These are phyloP conservation scores for Melanostoma scalare DNA, from an alignment of 2,888 invertebrate genomes.

Conservation along the genomic window DNA sequence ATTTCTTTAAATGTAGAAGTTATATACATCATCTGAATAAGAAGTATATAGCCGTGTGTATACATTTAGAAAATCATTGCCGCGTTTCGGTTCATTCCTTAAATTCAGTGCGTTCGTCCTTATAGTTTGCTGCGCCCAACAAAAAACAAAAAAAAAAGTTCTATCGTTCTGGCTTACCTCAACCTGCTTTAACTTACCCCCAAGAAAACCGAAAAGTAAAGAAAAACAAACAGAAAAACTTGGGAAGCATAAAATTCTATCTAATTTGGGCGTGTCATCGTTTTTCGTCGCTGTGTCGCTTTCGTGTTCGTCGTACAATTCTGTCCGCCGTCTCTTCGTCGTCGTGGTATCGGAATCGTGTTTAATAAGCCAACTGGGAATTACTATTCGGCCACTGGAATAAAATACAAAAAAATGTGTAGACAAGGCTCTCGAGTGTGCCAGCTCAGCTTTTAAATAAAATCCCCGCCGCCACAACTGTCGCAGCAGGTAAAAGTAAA, in stretches of 20 bases:
- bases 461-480: conserved; percentile 14
- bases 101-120: conserved; percentile 45
- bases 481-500: conserved; percentile 8
- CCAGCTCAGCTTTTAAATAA: conserved; percentile 31
- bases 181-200: conserved; percentile 41
- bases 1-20: conserved; percentile 64
- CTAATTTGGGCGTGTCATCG: conserved; percentile 70
- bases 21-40: conserved; percentile 46
- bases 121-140: conserved; percentile 53
- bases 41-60: conserved; percentile 49
- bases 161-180: conserved; percentile 10
- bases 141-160: conserved; percentile 22
- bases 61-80: conserved; percentile 60
- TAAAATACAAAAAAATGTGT: conserved; percentile 41
- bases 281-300: conserved; percentile 42
- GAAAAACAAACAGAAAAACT: conserved; percentile 41
- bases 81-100: conserved; percentile 69
- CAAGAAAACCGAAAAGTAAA: conserved; percentile 12
- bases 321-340: conserved; percentile 23
- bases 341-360: conserved; percentile 36
- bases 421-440: conserved; percentile 40
- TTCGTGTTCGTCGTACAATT: conserved; percentile 37
- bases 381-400: conserved; percentile 1
- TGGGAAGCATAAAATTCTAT: neutral
- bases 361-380: conserved; percentile 1